Percentiles rank a stretch among this genome's conserved stretches.
These are phyloP conservation scores for Oxystoma pomonae DNA, from an alignment of 2,888 invertebrate species.

Conservation along the genomic window DNA sequence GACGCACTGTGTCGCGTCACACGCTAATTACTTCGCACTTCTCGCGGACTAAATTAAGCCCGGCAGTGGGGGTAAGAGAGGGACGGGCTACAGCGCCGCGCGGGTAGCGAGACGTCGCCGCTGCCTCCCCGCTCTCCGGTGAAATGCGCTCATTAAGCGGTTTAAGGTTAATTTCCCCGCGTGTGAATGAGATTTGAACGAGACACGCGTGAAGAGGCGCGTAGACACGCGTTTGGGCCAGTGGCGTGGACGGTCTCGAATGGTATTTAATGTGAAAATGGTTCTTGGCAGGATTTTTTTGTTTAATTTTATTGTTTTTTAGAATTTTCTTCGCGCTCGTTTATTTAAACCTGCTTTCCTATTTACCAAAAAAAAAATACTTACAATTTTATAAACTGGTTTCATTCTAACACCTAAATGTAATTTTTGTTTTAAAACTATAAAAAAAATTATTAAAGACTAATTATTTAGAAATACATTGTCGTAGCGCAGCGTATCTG, in stretches of 20 bases:
- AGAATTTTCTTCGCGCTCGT: too few relatives aligned
- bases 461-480: too few relatives aligned
- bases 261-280: too few relatives aligned
- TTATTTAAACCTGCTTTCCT: too few relatives aligned
- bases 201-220: slow-evolving; percentile 27
- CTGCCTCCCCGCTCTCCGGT: slow-evolving; percentile 28
- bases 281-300: too few relatives aligned
- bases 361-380: too few relatives aligned
- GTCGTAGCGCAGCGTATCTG: too few relatives aligned
- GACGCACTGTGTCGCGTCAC: not conserved
- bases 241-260: not conserved
- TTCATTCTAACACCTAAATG: too few relatives aligned
- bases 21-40: slow-evolving; percentile 7
- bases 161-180: slow-evolving; percentile 31
- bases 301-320: too few relatives aligned
- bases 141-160: slow-evolving; percentile 32
- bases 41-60: slow-evolving; percentile 33
- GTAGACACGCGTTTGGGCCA: not conserved
- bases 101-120: slow-evolving; percentile 23
- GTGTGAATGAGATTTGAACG: slow-evolving; percentile 31
- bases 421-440: too few relatives aligned
- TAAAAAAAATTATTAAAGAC: too few relatives aligned
- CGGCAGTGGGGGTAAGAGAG: slow-evolving; percentile 21
- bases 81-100: slow-evolving; percentile 25
- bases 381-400: too few relatives aligned